These are phyloP conservation scores for Ctenopoma multispine DNA, from an alignment of 2,797 vertebrate genomes.

Conservation along the genomic window DNA sequence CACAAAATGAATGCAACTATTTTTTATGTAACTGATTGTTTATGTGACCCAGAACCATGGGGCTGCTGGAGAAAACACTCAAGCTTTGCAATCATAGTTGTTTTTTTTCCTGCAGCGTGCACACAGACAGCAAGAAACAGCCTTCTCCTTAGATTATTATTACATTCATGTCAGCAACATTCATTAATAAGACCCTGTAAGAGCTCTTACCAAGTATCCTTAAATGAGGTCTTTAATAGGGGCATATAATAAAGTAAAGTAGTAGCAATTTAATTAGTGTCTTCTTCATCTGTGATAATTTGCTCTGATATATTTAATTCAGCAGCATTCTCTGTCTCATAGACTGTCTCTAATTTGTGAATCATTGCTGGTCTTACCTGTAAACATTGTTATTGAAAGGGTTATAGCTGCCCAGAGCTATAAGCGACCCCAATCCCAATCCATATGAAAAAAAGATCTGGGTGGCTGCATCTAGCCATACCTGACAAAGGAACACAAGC, in stretches of 20 bases:
- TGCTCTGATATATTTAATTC: conserved; percentile 21
- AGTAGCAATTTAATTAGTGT: conserved; percentile 39
- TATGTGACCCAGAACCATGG: conserved; percentile 66
- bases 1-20: conserved; percentile 50
- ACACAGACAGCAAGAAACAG: conserved; percentile 33
- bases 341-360: conserved; percentile 22
- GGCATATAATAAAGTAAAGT: conserved; percentile 14
- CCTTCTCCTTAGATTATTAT: conserved; percentile 41
- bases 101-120: conserved; percentile 21
- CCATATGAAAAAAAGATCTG: conserved; percentile 99
- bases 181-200: conserved; percentile 46
- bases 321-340: conserved; percentile 9
- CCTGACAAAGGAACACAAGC: conserved; percentile 81
- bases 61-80: conserved; percentile 55
- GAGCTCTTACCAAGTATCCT: conserved; percentile 22
- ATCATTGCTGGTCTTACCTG: conserved; percentile 85
- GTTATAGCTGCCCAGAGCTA: conserved; percentile 99
- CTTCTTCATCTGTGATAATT: conserved; percentile 26
- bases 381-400: conserved; percentile 98
- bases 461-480: conserved; percentile 98
- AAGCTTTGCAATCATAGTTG: conserved; percentile 39
- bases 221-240: conserved; percentile 28
- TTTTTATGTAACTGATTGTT: conserved; percentile 67
- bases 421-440: conserved; percentile 95
- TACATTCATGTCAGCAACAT: conserved; percentile 36